Evolutionary conservation across 2,113 vertebrate species (phyloP).

Genomic region (Grallaria varia): DNA sequence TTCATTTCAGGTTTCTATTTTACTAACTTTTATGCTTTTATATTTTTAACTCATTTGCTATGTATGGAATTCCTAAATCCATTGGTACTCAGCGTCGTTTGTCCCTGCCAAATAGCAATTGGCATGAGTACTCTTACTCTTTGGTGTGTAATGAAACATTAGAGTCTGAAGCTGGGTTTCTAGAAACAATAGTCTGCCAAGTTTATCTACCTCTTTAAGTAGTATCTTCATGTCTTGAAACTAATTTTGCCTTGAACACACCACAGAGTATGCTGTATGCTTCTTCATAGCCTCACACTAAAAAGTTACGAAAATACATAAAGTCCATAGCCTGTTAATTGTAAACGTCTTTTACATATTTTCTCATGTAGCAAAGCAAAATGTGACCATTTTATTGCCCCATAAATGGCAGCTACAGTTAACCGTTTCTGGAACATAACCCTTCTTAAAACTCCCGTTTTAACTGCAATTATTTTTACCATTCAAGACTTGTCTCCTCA

Average conservation of each 20-base stretch:
- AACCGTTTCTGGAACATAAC: neutral
- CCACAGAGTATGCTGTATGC: neutral
- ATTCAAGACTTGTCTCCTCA: neutral
- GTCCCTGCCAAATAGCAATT: neutral
- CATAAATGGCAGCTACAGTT: neutral
- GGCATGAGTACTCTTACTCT: accelerated
- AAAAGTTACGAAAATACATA: neutral
- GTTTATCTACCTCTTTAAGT: neutral
- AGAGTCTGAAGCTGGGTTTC: neutral
- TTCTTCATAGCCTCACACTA: neutral
- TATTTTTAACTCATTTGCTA: neutral
- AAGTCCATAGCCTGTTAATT: neutral
- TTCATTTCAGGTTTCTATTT: neutral
- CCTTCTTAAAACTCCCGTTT: neutral
- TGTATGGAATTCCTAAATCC: neutral
- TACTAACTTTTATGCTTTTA: neutral
- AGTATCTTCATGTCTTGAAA: neutral
- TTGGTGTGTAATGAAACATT: neutral
- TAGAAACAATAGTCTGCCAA: neutral
- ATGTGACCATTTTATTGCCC: neutral
- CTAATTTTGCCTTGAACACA: neutral
- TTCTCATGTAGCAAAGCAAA: neutral
- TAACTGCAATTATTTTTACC: neutral
- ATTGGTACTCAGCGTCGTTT: neutral
- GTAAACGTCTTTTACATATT: neutral